Base-by-base conservation (phyloP, 2,113 vertebrate genomes). In the Acinonyx jubatus region DNA sequence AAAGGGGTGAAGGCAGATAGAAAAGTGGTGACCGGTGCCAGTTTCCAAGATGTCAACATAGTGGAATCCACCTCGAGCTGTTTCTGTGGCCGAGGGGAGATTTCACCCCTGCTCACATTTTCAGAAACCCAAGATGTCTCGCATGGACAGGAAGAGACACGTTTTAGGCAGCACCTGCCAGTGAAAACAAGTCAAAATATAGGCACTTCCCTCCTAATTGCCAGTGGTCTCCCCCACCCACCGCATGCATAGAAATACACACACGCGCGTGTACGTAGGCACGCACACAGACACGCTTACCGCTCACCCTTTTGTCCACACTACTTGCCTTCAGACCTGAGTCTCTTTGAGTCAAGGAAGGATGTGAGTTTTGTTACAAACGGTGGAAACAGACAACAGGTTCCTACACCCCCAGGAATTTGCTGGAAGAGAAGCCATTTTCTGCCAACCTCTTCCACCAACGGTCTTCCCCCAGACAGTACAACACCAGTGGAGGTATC, bases 221-320 rank as follows among this genome's bases (percentile, higher is more conserved):
- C 21, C 27, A 63, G 4, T 3, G 0, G 2, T 36, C 29, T 4
- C 1, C 9, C 27, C 14, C 16, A 23, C 21, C 4, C 25, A 31
- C 0, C 27, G 36, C 12, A 25, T 5, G 19, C 19, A 16, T 7
- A 36, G 23, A 61, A 18, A 3, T 1, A 12, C 18, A 55, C 18
- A 73, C 11, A 48, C 15, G 15, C 1, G 0, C 25, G 23, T 2
- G 4, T 4, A 8, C 48, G 29, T 6, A 6, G 0, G 23, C 41
- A 31, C 33, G 27, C 55, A 38, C 3, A 21, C 36, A 61, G 25
- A 93, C 31, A 16, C 25, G 25, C 2, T 57, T 38, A 41, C 21
- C 27, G 25, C 55, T 76, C 57, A 7, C 38, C 83, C 45, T 85
- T 38, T 85, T 8, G 21, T 38, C n/a, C 61, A 11, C 7, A 25